Evolutionary conservation across 2,113 vertebrate species (phyloP).

Genomic region (Tringa solitaria): DNA sequence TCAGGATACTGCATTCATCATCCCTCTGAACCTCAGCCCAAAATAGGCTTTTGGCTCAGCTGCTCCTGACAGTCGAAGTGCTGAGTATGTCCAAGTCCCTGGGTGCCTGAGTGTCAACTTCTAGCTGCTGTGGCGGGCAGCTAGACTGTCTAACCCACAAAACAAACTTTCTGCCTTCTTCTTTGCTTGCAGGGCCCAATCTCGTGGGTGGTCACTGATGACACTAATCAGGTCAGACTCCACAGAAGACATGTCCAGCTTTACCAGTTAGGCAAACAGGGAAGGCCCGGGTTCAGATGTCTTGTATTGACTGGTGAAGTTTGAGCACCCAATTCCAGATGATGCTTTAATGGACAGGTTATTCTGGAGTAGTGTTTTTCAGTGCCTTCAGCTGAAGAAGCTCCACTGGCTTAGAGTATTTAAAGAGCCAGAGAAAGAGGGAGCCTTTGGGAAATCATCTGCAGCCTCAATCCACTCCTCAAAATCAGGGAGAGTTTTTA

Average conservation of each 20-base stretch:
- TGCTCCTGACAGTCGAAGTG: neutral
- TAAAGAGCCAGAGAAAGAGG: neutral
- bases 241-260: neutral
- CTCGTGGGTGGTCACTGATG: neutral
- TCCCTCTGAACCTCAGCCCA: neutral
- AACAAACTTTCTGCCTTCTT: neutral
- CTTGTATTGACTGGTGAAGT: neutral
- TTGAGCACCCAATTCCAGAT: neutral
- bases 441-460: neutral
- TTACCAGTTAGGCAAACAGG: neutral
- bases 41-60: neutral
- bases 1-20: neutral
- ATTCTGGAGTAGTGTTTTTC: neutral
- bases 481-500: neutral
- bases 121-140: neutral
- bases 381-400: neutral
- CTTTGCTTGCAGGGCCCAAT: neutral
- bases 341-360: neutral
- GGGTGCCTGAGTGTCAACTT: neutral
- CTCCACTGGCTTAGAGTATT: neutral
- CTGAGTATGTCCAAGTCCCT: neutral
- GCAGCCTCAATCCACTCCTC: neutral
- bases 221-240: neutral
- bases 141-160: fast-evolving
- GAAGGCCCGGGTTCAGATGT: neutral